These are phyloP conservation scores for Upupa epops DNA, from an alignment of 2,113 vertebrate species.

Conservation along the genomic window DNA sequence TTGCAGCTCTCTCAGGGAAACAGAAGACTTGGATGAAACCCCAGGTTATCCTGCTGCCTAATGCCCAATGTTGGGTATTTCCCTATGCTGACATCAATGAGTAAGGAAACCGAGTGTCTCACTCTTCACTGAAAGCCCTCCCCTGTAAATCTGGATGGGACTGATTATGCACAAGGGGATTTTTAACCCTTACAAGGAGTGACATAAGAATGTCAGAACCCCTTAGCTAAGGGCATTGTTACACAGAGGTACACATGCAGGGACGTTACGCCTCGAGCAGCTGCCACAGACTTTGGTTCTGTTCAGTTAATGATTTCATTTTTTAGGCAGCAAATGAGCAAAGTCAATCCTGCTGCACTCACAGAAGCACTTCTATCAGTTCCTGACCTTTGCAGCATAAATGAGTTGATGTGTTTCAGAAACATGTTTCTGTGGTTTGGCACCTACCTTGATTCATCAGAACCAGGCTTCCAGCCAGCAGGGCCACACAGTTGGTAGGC, in stretches of 20 bases:
- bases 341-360: background rate
- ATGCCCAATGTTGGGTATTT: background rate
- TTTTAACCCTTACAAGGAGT: background rate
- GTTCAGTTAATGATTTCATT: background rate
- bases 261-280: background rate
- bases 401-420: background rate
- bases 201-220: background rate
- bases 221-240: background rate
- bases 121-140: background rate
- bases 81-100: background rate
- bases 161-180: background rate
- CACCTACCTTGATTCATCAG: constrained; percentile 95
- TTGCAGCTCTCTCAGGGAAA: background rate
- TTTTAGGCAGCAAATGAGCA: background rate
- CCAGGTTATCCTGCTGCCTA: background rate
- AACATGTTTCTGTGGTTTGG: background rate
- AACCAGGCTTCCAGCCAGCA: constrained; percentile 92
- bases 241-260: background rate
- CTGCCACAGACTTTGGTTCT: background rate
- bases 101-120: background rate
- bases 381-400: background rate
- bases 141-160: background rate
- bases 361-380: background rate
- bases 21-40: background rate
- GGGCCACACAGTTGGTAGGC: constrained; percentile 97